phyloP scores from a whole-genome alignment of 2,113 vertebrate genomes.

The Nothocercus julius region DNA sequence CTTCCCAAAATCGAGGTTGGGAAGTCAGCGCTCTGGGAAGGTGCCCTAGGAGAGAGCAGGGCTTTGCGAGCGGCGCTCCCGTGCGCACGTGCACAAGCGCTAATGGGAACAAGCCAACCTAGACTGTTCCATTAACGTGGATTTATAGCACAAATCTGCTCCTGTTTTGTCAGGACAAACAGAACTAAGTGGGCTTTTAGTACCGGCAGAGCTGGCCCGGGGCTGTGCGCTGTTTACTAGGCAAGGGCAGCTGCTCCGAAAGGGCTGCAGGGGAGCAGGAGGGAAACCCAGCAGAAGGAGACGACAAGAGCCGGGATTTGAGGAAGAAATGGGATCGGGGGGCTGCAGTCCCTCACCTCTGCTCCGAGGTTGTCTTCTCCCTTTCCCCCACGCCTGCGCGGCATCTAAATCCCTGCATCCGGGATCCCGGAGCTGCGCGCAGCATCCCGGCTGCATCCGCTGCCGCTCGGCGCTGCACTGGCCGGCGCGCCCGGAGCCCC shows the following conservation, averaged over 20 bases:
- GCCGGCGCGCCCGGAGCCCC: too few species aligned
- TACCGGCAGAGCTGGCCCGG: not conserved
- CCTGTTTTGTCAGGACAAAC: not conserved
- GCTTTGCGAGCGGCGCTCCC: not conserved
- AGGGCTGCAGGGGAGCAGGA: not conserved
- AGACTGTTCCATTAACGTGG: not conserved
- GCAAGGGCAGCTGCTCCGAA: not conserved
- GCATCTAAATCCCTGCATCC: not conserved
- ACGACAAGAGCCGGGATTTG: not conserved
- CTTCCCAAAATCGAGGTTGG: not conserved
- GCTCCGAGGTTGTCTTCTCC: not conserved
- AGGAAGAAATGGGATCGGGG: not conserved
- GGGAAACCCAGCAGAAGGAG: not conserved
- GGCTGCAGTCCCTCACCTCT: not conserved
- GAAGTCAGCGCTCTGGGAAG: not conserved
- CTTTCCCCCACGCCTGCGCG: not conserved
- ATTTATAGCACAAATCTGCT: constrained; percentile 26
- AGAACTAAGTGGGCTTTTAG: not conserved
- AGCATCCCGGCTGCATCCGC: not conserved
- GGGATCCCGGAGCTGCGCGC: not conserved
- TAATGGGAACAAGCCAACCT: not conserved
- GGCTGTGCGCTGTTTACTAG: not conserved
- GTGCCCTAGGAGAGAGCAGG: not conserved
- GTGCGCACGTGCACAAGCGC: not conserved
- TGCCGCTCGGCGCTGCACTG: too few species aligned